Conservation (phyloP, 2,797 vertebrate species). For the Cygnus olor region DNA sequence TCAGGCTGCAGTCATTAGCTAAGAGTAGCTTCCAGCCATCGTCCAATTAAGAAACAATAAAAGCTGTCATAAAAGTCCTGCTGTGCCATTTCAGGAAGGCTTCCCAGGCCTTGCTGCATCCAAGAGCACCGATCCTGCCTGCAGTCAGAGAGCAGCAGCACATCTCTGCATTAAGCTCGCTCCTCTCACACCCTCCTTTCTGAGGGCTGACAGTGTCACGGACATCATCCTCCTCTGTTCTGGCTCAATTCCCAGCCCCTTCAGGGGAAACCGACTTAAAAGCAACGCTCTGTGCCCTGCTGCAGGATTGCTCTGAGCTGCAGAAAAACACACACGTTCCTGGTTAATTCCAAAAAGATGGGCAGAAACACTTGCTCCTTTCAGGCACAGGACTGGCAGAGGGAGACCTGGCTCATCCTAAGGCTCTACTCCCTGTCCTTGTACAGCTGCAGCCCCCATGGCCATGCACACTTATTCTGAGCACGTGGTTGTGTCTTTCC, state of each 20-base stretch:
- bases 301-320: not conserved
- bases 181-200: not conserved
- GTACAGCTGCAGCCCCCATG: not conserved
- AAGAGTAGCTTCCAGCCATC: not conserved
- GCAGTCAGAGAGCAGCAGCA: not conserved
- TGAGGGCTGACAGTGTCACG: not conserved
- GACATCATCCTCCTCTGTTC: not conserved
- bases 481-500: not conserved
- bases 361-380: not conserved
- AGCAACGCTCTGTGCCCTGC: not conserved
- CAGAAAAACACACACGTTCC: not conserved
- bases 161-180: not conserved
- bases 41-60: slow-evolving; percentile 23
- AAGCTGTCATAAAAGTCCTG: slow-evolving; percentile 16
- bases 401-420: not conserved
- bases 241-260: not conserved
- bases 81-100: not conserved
- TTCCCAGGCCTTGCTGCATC: not conserved
- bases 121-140: not conserved
- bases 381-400: not conserved
- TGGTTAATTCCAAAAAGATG: not conserved
- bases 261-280: not conserved
- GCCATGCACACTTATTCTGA: not conserved
- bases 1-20: not conserved
- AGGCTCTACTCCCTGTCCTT: not conserved